These are phyloP conservation scores for Rhizoglyphus robini DNA, from an alignment of 1,140 invertebrate genomes.

Conservation along the genomic window DNA sequence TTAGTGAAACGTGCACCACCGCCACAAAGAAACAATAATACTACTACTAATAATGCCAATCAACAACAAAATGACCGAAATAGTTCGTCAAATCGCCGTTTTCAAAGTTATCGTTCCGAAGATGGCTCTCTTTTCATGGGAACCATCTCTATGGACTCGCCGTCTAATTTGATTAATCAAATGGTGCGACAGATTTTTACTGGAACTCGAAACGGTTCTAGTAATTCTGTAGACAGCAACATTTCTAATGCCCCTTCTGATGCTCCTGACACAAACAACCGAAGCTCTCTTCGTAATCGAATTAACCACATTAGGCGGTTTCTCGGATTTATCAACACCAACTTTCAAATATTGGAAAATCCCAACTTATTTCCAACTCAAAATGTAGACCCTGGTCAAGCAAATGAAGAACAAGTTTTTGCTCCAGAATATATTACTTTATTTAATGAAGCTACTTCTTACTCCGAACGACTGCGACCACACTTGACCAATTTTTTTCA, in stretches of 20 bases:
- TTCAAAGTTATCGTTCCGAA: conserved; percentile 30
- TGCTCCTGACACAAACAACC: neutral
- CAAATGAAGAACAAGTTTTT: neutral
- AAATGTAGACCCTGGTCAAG: too few species aligned
- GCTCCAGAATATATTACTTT: too few species aligned
- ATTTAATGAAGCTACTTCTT: conserved; percentile 4
- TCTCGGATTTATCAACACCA: conserved; percentile 30
- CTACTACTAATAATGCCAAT: conserved; percentile 34
- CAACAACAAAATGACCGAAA: conserved; percentile 23
- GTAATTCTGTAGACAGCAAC: conserved; percentile 14
- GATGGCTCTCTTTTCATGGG: neutral
- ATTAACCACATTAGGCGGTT: conserved; percentile 31
- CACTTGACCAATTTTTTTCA: too few species aligned
- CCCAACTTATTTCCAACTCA: neutral
- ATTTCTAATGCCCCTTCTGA: neutral
- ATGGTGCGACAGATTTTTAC: conserved; percentile 34
- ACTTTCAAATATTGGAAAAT: conserved; percentile 31
- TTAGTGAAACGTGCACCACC: conserved; percentile 62
- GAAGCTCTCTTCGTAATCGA: conserved; percentile 27
- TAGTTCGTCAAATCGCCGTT: conserved; percentile 22
- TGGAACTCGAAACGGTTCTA: conserved; percentile 26
- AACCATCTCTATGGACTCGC: neutral
- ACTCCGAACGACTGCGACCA: conserved; percentile 13
- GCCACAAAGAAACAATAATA: conserved; percentile 30
- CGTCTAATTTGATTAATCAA: conserved; percentile 27